phyloP scores from a whole-genome alignment of 2,113 vertebrate genomes.

The Syrrhaptes paradoxus region DNA sequence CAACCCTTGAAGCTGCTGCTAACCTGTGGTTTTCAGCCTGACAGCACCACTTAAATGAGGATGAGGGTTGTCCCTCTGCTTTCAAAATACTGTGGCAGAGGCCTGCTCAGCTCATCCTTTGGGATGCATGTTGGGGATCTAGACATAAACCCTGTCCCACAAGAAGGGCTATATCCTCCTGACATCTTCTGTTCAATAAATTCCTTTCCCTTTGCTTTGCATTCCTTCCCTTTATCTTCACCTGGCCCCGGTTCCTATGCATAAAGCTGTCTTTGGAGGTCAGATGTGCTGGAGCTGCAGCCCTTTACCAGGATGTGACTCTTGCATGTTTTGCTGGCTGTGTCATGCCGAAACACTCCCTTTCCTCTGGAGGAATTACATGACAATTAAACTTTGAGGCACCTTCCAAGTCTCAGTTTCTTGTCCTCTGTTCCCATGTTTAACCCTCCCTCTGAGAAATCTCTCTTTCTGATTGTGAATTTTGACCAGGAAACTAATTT shows the following conservation, averaged over 20 bases:
- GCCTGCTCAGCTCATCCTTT: accelerated
- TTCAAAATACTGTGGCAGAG: background rate
- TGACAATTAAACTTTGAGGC: background rate
- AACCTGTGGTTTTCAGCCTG: background rate
- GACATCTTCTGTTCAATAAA: background rate
- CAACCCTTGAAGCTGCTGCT: background rate
- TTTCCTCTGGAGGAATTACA: conserved; percentile 10
- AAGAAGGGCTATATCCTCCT: background rate
- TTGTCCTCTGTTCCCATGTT: background rate
- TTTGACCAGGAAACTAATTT: background rate
- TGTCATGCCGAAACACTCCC: conserved; percentile 52
- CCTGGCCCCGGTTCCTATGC: background rate
- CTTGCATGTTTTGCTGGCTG: conserved; percentile 10
- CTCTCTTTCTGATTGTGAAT: background rate
- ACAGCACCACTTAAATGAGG: accelerated
- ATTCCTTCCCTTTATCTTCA: background rate
- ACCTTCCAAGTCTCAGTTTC: background rate
- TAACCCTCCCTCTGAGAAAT: background rate
- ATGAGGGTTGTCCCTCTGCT: background rate
- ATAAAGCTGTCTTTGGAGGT: background rate
- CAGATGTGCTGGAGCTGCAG: background rate
- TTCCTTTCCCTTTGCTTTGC: background rate
- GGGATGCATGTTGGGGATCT: accelerated
- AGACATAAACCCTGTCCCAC: background rate
- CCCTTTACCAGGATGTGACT: conserved; percentile 52